phyloP scores from a whole-genome alignment of 2,113 vertebrate genomes.

The Malurus elegans region DNA sequence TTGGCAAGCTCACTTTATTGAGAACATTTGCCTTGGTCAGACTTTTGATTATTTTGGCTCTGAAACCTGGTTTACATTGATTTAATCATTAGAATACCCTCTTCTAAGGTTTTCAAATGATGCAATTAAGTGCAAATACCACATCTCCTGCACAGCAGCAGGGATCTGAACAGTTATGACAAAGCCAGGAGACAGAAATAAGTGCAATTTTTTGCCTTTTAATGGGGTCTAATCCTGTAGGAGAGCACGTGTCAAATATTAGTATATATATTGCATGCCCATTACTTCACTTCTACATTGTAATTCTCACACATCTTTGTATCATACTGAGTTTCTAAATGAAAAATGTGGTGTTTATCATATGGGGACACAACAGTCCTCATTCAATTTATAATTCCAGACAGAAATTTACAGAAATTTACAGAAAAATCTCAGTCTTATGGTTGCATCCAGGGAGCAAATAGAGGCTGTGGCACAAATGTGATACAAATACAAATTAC shows the following conservation, averaged over 20 bases:
- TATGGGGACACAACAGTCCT: background rate
- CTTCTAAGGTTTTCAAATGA: conserved; percentile 51
- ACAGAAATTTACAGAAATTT: background rate
- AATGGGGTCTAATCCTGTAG: background rate
- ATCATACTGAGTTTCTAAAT: background rate
- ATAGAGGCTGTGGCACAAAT: background rate
- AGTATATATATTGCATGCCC: background rate
- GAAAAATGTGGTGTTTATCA: background rate
- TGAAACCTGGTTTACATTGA: conserved; percentile 62
- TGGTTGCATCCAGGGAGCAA: background rate
- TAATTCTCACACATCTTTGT: background rate
- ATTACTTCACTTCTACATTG: background rate
- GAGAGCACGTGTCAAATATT: background rate
- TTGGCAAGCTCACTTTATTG: conserved; percentile 56
- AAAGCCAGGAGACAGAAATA: background rate
- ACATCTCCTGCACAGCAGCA: conserved; percentile 32
- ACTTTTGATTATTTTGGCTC: conserved; percentile 61
- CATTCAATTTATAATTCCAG: background rate
- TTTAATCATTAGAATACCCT: conserved; percentile 55
- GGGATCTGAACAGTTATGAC: background rate
- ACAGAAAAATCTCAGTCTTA: background rate
- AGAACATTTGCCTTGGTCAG: conserved; percentile 51
- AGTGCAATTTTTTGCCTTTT: background rate
- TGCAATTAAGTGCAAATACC: conserved; percentile 54
- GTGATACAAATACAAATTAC: background rate